Evolutionary conservation across 2,797 vertebrate genomes (phyloP).

Genomic region (Valencia hispanica): DNA sequence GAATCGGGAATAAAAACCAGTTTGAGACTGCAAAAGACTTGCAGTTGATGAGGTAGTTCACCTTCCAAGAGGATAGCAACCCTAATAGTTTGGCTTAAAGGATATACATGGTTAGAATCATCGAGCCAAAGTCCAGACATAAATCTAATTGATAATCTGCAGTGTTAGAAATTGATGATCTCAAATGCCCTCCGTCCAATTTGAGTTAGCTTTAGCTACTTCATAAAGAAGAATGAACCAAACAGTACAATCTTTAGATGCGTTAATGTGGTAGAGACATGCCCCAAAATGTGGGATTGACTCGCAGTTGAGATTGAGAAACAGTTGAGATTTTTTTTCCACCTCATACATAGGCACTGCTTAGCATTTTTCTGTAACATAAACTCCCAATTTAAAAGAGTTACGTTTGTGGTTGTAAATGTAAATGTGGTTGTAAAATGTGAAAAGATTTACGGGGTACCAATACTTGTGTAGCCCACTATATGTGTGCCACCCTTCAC

Average conservation of each 20-base stretch:
- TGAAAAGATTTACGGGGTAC: not conserved
- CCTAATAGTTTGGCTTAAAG: not conserved
- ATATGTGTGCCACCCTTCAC: slow-evolving; percentile 46
- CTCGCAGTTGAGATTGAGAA: too few relatives aligned
- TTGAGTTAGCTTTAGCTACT: not conserved
- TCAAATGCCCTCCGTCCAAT: not conserved
- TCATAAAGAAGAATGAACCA: not conserved
- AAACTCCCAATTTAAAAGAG: not conserved
- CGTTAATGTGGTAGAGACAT: not conserved
- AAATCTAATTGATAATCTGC: not conserved
- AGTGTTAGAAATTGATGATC: not conserved
- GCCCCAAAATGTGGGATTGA: not conserved
- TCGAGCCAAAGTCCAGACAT: not conserved
- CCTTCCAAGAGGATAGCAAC: not conserved
- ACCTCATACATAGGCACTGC: not conserved
- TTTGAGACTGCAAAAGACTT: not conserved
- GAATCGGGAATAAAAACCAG: not conserved
- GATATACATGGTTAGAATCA: not conserved
- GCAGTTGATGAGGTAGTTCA: too few relatives aligned
- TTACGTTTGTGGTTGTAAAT: not conserved
- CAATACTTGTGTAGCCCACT: not conserved
- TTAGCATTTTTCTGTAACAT: not conserved
- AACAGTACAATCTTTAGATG: not conserved
- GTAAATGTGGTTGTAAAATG: too few relatives aligned
- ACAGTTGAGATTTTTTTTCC: not conserved